Evolutionary conservation across 2,888 invertebrate species (phyloP), one percentile per base, ranked within the genome.

Genomic region (Spodoptera exigua): DNA sequence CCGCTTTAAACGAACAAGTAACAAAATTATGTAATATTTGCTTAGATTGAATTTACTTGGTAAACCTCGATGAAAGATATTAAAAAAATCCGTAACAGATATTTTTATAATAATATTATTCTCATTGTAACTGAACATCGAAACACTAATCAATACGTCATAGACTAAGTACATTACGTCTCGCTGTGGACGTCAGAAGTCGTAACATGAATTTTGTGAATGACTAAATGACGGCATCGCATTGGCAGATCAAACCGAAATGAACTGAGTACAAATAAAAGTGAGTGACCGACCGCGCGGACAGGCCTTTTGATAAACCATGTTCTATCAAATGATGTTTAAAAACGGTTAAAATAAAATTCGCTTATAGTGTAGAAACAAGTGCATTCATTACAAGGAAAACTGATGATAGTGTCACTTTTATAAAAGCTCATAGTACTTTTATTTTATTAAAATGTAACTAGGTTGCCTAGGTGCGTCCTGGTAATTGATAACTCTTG

Each of bases 401-500:
- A 27, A 7, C 7, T 27, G 27, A 27, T 27, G 27, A 27, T 1
- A 27, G 7, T 9, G 27, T 27, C 27, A 9, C 27, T 27, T 27
- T 3, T 18, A 18, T 17, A 17, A 39, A 37, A 27, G 18, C 3
- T 36, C 34, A 40, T 13, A 14, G 39, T 44, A 35, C 7, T 27
- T 5, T 40, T 40, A 45, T 21, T 53, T 14, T 41, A 11, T 44
- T 55, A 37, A 66, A 60, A 58, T 44, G 43, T 35, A 47, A 36
- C 34, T 49, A 13, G 44, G 47, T 47, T 63, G 55, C 59, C 52
- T 45, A 21, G 12, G 21, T 61, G 48, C 52, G 64, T 43, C 49
- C 46, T 73, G 75, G 61, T 82, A 83, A 83, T 83, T 81, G 76
- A 82, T 84, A 81, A 77, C 78, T 76, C 70, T 61, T 63, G 74